A percentile compares a stretch with the other conserved stretches of the same genome.
Evolutionary conservation across 2,113 vertebrate genomes (phyloP).

Genomic region (Pollachius pollachius): DNA sequence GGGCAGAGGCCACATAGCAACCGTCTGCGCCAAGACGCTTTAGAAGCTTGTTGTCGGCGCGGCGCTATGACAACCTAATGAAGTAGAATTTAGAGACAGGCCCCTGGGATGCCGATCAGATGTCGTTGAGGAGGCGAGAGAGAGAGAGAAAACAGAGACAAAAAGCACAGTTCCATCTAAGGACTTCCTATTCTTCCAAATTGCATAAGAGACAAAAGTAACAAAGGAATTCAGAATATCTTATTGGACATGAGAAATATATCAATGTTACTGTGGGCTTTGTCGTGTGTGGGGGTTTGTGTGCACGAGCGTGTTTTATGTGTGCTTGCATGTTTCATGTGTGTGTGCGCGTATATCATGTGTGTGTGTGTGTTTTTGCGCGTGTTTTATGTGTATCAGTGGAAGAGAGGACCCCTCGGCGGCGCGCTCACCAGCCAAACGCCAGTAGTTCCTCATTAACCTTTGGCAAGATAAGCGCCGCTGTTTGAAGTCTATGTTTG

Average conservation of each 20-base stretch:
- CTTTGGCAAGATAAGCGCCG: constrained; percentile 74
- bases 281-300: constrained; percentile 23
- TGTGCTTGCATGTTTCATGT: not conserved
- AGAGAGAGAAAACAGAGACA: constrained; percentile 15
- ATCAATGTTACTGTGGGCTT: constrained; percentile 41
- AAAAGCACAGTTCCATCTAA: constrained; percentile 59
- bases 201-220: constrained; percentile 67
- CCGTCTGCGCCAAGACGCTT: not conserved
- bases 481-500: constrained; percentile 77
- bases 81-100: constrained; percentile 41
- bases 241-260: constrained; percentile 70
- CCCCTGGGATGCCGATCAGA: constrained; percentile 47
- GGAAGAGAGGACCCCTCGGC: constrained; percentile 59
- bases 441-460: constrained; percentile 76
- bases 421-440: constrained; percentile 62
- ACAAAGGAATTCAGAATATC: constrained; percentile 70
- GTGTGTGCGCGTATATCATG: constrained; percentile 21
- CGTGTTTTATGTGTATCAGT: no score
- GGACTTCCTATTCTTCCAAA: constrained; percentile 58
- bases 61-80: constrained; percentile 23
- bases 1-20: not conserved
- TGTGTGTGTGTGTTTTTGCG: no score
- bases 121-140: constrained; percentile 21
- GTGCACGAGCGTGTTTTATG: not conserved
- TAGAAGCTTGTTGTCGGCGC: not conserved